Percentiles rank a stretch among this genome's conserved stretches.
Conservation (phyloP, 1,140 invertebrate species). For the Scaptomyza pallida region DNA sequence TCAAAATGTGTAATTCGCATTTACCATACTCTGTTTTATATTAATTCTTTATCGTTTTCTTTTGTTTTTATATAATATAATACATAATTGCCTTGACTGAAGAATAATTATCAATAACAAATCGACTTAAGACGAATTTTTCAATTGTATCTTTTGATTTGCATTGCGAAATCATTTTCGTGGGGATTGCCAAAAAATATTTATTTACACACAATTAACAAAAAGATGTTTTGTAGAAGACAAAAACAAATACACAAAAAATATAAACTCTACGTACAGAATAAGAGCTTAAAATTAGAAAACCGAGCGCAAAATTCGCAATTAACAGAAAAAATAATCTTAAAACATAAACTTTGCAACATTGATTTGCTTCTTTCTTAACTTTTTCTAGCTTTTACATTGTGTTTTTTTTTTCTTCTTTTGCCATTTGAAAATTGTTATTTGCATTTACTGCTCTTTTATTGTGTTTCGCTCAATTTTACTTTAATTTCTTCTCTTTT, state of each 20-base stretch:
- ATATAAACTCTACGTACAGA: slow-evolving; percentile 25
- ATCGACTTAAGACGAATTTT: slow-evolving; percentile 69
- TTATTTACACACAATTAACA: slow-evolving; percentile 76
- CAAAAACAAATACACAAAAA: too few species aligned
- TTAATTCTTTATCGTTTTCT: slow-evolving; percentile 3
- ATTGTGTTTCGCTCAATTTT: slow-evolving; percentile 34
- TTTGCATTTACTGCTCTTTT: slow-evolving; percentile 44
- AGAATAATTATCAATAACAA: slow-evolving; percentile 48
- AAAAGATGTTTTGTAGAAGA: slow-evolving; percentile 29
- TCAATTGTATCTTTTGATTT: slow-evolving; percentile 69
- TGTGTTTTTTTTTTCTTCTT: slow-evolving; percentile 3
- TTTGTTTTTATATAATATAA: slow-evolving; percentile 76
- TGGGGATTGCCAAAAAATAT: slow-evolving; percentile 45
- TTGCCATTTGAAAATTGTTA: slow-evolving; percentile 25
- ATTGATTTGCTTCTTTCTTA: slow-evolving; percentile 28
- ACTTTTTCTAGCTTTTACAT: neutral
- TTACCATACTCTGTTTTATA: slow-evolving; percentile 20
- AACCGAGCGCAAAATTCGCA: slow-evolving; percentile 56
- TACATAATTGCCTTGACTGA: slow-evolving; percentile 78
- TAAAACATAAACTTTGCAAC: slow-evolving; percentile 54
- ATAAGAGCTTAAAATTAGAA: slow-evolving; percentile 68
- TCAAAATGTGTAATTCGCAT: slow-evolving; percentile 46
- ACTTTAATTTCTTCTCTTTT: slow-evolving; percentile 35
- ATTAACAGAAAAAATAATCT: slow-evolving; percentile 53
- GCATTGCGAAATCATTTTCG: slow-evolving; percentile 2